Evolutionary conservation across 1,140 invertebrate species (phyloP).

Genomic region (Drosophila sproati): DNA sequence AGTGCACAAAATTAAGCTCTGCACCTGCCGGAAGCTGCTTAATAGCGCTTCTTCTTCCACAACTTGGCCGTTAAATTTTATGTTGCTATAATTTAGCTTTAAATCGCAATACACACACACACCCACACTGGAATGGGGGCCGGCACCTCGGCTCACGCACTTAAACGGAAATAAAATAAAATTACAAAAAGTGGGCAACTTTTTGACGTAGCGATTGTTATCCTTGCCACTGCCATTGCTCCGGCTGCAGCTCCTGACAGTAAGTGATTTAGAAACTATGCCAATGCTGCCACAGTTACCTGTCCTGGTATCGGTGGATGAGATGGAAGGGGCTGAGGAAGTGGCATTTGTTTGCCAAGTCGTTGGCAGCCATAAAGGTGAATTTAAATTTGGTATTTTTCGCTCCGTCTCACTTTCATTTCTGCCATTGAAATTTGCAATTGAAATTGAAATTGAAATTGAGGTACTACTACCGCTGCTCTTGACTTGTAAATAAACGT

Average conservation of each 20-base stretch:
- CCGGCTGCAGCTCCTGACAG: constrained; percentile 64
- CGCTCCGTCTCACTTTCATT: constrained; percentile 32
- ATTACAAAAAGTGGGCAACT: constrained; percentile 82
- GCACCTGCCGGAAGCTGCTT: constrained; percentile 58
- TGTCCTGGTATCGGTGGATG: neutral
- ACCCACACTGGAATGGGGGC: constrained; percentile 28
- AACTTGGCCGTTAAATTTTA: constrained; percentile 75
- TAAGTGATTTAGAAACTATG: constrained; percentile 82
- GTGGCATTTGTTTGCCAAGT: constrained; percentile 65
- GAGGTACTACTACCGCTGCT: constrained; percentile 12
- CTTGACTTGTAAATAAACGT: constrained; percentile 41
- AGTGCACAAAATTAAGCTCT: constrained; percentile 78
- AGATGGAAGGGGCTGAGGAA: neutral
- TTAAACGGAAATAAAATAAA: constrained; percentile 82
- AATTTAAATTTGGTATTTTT: constrained; percentile 73
- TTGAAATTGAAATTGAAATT: constrained; percentile 59
- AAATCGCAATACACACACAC: constrained; percentile 56
- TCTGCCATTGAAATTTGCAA: constrained; percentile 32
- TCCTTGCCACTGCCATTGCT: constrained; percentile 53
- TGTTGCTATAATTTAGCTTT: constrained; percentile 76
- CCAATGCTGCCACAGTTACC: constrained; percentile 42
- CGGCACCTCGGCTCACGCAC: constrained; percentile 60
- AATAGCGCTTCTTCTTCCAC: constrained; percentile 20
- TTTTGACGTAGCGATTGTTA: constrained; percentile 79
- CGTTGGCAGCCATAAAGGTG: constrained; percentile 68